Conservation (phyloP, 2,888 invertebrate species). For the Epirrita christyi region DNA sequence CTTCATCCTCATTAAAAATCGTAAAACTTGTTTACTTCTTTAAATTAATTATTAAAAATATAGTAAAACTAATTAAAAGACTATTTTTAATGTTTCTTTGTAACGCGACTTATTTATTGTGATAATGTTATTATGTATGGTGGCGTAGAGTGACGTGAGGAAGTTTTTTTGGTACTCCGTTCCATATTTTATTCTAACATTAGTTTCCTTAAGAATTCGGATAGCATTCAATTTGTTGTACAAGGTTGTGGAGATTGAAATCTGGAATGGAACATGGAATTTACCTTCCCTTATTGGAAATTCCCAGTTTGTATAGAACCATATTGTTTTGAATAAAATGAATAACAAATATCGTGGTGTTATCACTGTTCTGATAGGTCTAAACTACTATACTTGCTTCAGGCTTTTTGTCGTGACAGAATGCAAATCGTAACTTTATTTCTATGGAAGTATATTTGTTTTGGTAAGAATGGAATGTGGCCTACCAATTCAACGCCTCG, state of each 20-base stretch:
- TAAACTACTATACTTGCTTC: conserved; percentile 28
- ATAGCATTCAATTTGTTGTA: conserved; percentile 14
- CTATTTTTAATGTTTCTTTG: conserved; percentile 63
- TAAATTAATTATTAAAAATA: conserved; percentile 66
- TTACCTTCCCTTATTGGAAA: conserved; percentile 7
- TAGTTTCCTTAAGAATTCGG: conserved; percentile 15
- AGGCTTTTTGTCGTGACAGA: conserved; percentile 19
- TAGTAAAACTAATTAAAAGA: conserved; percentile 74
- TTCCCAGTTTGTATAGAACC: conserved; percentile 21
- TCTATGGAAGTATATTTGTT: conserved; percentile 19
- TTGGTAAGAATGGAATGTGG: conserved; percentile 5
- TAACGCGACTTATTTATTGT: conserved; percentile 68
- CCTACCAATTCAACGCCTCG: conserved; percentile 1
- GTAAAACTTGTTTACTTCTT: conserved; percentile 62
- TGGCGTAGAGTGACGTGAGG: conserved; percentile 33
- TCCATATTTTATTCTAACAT: conserved; percentile 15
- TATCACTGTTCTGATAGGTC: conserved; percentile 37
- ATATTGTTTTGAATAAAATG: conserved; percentile 24
- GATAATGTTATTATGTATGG: conserved; percentile 59
- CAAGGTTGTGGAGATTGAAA: conserved; percentile 3
- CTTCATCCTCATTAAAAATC: conserved; percentile 63
- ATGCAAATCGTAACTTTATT: conserved; percentile 17
- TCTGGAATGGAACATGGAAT: conserved; percentile 20
- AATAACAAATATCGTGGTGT: conserved; percentile 22
- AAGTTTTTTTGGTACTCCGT: conserved; percentile 15